Evolutionary conservation across 2,113 vertebrate genomes (phyloP).

Genomic region (Scortum barcoo): DNA sequence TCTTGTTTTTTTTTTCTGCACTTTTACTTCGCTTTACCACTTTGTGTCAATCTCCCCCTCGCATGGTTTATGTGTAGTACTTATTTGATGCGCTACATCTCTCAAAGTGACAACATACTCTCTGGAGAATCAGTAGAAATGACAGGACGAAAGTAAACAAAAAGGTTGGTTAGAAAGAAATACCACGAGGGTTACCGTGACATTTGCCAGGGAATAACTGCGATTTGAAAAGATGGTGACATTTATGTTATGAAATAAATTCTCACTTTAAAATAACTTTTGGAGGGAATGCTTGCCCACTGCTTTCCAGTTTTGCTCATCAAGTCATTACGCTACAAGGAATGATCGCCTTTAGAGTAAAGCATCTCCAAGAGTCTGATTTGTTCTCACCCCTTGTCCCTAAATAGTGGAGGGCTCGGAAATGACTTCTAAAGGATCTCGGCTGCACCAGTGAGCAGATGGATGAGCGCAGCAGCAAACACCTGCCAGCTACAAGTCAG

Average conservation of each 20-base stretch:
- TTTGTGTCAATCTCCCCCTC: conserved; percentile 57
- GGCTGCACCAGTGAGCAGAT: conserved; percentile 31
- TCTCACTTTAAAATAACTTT: not conserved
- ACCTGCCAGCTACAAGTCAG: conserved; percentile 47
- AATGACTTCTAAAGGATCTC: conserved; percentile 23
- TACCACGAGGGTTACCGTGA: not conserved
- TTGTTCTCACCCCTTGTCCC: conserved; percentile 1
- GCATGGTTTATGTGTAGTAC: conserved; percentile 18
- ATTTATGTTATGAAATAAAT: not conserved
- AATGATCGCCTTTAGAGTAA: not conserved
- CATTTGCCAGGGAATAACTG: not conserved
- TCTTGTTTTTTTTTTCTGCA: not conserved
- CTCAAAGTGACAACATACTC: conserved; percentile 38
- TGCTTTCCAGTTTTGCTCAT: not conserved
- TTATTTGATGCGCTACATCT: conserved; percentile 21
- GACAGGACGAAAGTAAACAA: conserved; percentile 9
- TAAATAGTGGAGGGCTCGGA: conserved; percentile 7
- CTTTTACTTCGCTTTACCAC: conserved; percentile 48
- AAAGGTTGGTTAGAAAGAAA: conserved; percentile 32
- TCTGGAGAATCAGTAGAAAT: conserved; percentile 17
- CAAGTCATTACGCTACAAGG: not conserved
- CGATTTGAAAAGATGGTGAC: not conserved
- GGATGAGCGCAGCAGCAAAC: conserved; percentile 15
- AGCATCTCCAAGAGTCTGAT: conserved; percentile 13
- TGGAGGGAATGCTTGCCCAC: not conserved